A percentile compares a stretch with the other conserved stretches of the same genome.
These are phyloP conservation scores for Epizoanthus scotinus DNA, from an alignment of 92 coral and sea anemone species.

Conservation along the genomic window DNA sequence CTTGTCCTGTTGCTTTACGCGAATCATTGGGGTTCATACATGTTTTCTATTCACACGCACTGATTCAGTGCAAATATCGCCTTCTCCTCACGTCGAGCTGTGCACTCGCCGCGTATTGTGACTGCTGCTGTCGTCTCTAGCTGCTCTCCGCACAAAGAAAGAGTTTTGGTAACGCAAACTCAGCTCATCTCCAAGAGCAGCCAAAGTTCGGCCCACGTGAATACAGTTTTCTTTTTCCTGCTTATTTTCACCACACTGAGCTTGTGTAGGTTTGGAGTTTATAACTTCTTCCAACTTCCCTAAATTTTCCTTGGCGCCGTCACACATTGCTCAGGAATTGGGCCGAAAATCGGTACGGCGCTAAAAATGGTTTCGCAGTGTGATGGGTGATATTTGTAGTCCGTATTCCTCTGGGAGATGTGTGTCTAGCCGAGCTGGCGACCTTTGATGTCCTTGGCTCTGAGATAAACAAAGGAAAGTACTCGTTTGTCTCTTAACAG, in stretches of 20 bases:
- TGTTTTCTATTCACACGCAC: too few relatives aligned
- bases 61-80: too few relatives aligned
- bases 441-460: conserved; percentile 10
- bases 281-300: background rate
- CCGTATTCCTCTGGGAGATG: background rate
- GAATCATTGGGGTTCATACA: too few relatives aligned
- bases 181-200: conserved; percentile 26
- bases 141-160: background rate
- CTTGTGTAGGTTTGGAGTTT: background rate
- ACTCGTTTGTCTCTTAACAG: conserved; percentile 22
- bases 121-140: background rate
- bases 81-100: too few relatives aligned
- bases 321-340: conserved; percentile 21
- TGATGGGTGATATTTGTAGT: background rate
- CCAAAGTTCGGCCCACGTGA: conserved; percentile 15
- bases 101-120: too few relatives aligned
- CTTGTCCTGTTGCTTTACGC: too few relatives aligned
- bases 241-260: conserved; percentile 4
- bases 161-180: conserved; percentile 14
- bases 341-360: background rate
- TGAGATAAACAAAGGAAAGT: conserved; percentile 30
- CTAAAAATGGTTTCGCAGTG: background rate
- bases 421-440: background rate
- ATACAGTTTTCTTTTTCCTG: conserved; percentile 4
- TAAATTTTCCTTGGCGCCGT: background rate